phyloP scores from a whole-genome alignment of 2,113 vertebrate genomes.

The Chaenocephalus aceratus region DNA sequence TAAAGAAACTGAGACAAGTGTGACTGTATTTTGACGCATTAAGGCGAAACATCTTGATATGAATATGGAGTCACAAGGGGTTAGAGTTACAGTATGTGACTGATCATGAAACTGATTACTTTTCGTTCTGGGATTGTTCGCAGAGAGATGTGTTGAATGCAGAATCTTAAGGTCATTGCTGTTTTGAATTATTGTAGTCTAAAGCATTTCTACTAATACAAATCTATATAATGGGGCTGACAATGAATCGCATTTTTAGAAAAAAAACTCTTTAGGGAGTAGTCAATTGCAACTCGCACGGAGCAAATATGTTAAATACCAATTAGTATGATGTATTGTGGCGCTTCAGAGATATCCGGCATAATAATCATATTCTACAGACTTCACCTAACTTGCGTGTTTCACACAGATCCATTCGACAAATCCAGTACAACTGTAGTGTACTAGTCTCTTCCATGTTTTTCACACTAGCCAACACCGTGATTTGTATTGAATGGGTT shows the following conservation, averaged over 20 bases:
- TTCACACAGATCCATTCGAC: too few relatives aligned
- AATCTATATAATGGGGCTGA: too few relatives aligned
- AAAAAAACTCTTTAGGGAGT: too few relatives aligned
- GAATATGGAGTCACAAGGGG: background rate
- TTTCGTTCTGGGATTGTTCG: background rate
- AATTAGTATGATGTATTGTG: too few relatives aligned
- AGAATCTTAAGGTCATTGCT: background rate
- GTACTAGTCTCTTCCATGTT: background rate
- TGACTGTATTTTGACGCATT: conserved; percentile 7
- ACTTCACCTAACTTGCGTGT: too few relatives aligned
- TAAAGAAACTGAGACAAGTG: conserved; percentile 42
- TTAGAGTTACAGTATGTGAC: background rate
- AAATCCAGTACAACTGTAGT: background rate
- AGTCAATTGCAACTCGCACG: too few relatives aligned
- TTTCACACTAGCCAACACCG: too few relatives aligned
- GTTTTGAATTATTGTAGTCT: background rate
- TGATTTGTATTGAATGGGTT: background rate
- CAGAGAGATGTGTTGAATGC: background rate
- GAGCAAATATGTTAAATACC: too few relatives aligned
- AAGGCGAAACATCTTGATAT: background rate
- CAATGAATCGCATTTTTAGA: too few relatives aligned
- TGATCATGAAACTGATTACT: background rate
- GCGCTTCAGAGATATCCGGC: too few relatives aligned
- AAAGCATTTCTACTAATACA: background rate
- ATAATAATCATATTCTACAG: too few relatives aligned